Conservation (phyloP, 1,140 invertebrate genomes). For the Nixonia krombeini region DNA sequence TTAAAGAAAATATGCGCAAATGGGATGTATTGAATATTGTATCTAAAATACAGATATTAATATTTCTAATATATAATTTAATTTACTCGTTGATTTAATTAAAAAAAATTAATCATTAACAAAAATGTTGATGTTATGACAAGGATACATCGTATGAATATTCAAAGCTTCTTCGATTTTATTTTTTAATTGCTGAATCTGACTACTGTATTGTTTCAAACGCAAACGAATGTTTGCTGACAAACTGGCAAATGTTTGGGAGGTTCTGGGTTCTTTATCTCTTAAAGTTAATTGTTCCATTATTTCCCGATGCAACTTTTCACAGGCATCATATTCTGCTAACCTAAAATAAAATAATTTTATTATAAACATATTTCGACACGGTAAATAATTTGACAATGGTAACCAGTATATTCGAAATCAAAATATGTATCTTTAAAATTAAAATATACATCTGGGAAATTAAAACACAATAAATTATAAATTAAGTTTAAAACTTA, state of each 20-base stretch:
- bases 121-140: constrained; percentile 15
- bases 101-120: too few species aligned
- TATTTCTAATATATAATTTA: constrained; percentile 2
- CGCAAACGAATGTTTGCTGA: constrained; percentile 75
- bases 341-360: constrained; percentile 70
- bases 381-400: neutral
- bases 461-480: neutral
- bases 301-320: constrained; percentile 76
- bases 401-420: too few species aligned
- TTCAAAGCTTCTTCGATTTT: constrained; percentile 72
- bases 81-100: neutral
- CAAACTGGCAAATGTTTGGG: constrained; percentile 72
- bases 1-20: constrained; percentile 50
- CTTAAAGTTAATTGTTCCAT: constrained; percentile 75
- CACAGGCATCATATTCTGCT: constrained; percentile 77
- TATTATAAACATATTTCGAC: neutral
- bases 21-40: too few species aligned
- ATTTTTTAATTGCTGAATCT: constrained; percentile 75
- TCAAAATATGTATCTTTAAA: too few species aligned
- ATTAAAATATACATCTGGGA: neutral
- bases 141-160: constrained; percentile 73
- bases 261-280: constrained; percentile 70
- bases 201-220: constrained; percentile 75
- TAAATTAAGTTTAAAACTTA: constrained; percentile 7
- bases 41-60: constrained; percentile 4